These are phyloP conservation scores for Nemotelus nigrinus DNA, from an alignment of 2,888 invertebrate species.

Conservation along the genomic window DNA sequence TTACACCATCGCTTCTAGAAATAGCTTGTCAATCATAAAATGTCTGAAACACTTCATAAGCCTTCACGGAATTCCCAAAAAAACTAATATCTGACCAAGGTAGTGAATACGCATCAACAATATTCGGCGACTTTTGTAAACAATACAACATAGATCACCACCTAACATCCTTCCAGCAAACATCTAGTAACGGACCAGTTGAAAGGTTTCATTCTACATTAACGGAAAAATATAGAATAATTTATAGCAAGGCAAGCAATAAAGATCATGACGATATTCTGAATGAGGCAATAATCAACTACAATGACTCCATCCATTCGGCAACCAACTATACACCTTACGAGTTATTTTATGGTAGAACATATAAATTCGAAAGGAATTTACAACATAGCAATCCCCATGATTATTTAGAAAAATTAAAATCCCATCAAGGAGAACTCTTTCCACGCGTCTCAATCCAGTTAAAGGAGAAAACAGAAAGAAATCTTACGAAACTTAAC, in stretches of 20 bases:
- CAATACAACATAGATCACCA: constrained; percentile 46
- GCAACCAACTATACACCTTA: constrained; percentile 11
- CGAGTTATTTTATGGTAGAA: constrained; percentile 26
- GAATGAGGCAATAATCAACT: constrained; percentile 15
- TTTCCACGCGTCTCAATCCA: background rate
- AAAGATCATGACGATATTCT: constrained; percentile 14
- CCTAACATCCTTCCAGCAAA: constrained; percentile 49
- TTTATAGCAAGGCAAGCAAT: constrained; percentile 37
- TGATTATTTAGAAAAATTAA: constrained; percentile 40
- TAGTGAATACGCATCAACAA: constrained; percentile 46
- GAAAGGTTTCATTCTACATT: constrained; percentile 49
- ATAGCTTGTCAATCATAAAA: constrained; percentile 25
- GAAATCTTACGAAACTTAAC: constrained; percentile 11
- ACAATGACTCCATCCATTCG: constrained; percentile 30
- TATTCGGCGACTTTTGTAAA: constrained; percentile 49
- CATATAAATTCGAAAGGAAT: constrained; percentile 26
- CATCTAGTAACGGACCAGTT: constrained; percentile 47
- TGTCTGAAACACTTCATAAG: constrained; percentile 21
- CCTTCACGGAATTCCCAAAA: constrained; percentile 27
- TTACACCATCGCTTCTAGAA: constrained; percentile 23
- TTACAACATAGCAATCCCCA: constrained; percentile 22
- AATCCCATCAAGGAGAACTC: constrained; percentile 21
- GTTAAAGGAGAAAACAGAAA: constrained; percentile 1
- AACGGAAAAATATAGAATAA: constrained; percentile 50
- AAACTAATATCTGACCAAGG: constrained; percentile 43